Percentiles rank a stretch among this genome's conserved stretches.
phyloP scores from a whole-genome alignment of 2,113 vertebrate species.

The Brevimyrus niger region DNA sequence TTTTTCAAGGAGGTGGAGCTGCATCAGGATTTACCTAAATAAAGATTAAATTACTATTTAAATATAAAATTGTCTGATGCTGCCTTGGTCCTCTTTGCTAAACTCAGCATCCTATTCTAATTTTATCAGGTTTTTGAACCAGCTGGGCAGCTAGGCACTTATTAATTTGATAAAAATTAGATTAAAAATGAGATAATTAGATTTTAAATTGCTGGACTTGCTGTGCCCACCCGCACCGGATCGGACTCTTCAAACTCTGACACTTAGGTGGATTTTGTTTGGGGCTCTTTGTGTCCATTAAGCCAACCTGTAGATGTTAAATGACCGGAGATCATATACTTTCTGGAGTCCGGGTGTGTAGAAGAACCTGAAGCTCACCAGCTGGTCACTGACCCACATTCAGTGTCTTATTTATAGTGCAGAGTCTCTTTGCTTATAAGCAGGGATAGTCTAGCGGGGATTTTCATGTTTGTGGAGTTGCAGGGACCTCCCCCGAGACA shows the following conservation, averaged over 20 bases:
- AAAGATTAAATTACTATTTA: background rate
- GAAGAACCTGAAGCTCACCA: background rate
- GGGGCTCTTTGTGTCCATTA: background rate
- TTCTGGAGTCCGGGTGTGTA: background rate
- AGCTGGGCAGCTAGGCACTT: background rate
- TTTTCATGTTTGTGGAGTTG: background rate
- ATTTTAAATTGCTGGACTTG: background rate
- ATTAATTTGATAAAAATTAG: background rate
- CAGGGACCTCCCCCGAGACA: background rate
- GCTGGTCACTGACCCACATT: constrained; percentile 10
- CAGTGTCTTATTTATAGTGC: constrained; percentile 11
- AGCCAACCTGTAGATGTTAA: background rate
- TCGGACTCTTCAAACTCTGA: background rate
- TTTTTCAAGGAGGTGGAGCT: background rate
- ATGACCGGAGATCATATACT: background rate
- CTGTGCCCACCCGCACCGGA: background rate
- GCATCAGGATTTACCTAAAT: background rate
- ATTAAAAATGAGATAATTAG: background rate
- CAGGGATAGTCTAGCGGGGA: background rate
- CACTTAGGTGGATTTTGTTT: background rate
- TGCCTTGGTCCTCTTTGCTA: background rate
- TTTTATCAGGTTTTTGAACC: background rate
- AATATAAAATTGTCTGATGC: background rate
- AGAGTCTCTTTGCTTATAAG: background rate
- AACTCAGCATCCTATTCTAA: background rate